A percentile compares a stretch with the other conserved stretches of the same genome.
These are phyloP conservation scores for Metridium senile DNA, from an alignment of 92 coral and sea anemone species.

Conservation along the genomic window DNA sequence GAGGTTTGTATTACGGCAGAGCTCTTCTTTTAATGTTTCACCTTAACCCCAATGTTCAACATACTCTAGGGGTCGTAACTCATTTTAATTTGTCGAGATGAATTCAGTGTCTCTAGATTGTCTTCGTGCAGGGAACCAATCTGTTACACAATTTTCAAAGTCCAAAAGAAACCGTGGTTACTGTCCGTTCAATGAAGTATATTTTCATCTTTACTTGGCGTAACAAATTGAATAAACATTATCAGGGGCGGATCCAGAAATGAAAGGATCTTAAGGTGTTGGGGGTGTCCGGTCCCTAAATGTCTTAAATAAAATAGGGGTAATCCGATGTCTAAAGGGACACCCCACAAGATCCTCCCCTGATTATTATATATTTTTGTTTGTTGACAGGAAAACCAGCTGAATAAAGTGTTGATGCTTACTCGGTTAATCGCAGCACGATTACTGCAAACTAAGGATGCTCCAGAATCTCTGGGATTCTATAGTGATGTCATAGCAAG, in stretches of 20 bases:
- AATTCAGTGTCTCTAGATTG: not conserved
- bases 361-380: not conserved
- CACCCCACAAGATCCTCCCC: no score
- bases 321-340: no score
- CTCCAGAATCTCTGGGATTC: constrained; percentile 51
- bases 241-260: no score
- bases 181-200: no score
- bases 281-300: no score
- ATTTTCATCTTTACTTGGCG: no score
- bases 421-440: constrained; percentile 89
- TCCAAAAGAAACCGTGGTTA: no score
- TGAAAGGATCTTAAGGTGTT: no score
- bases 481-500: constrained; percentile 76
- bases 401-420: constrained; percentile 65
- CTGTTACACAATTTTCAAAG: no score
- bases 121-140: not conserved
- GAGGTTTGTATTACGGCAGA: constrained; percentile 65
- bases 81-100: not conserved
- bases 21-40: not conserved
- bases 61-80: not conserved
- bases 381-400: constrained; percentile 66
- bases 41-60: not conserved
- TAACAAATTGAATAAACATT: no score
- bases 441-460: constrained; percentile 66
- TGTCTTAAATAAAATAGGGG: no score